Evolutionary conservation across 2,797 vertebrate genomes (phyloP), one percentile per base, ranked within the genome.

Genomic region (Sebastes hopkinsi): DNA sequence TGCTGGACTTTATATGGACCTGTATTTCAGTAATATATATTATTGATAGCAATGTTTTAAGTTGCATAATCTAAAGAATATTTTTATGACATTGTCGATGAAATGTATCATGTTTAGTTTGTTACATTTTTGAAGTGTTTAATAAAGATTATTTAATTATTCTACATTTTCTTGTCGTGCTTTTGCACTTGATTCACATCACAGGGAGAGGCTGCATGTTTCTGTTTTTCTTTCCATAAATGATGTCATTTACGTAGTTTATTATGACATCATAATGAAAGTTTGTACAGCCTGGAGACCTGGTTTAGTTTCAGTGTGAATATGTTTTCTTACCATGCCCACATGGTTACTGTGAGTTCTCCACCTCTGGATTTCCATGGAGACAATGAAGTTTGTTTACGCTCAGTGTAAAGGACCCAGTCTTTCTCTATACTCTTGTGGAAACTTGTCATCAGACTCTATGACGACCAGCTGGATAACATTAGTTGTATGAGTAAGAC

Each of bases 81-180:
- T 30, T 16, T 18, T 59, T 60, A 80, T 60, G 4, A 16, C 2
- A 27, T 34, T 32, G 2, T 38, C 0, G 0, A 71, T 71, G 13
- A 38, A 59, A 18, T 27, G 2, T 58, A 29, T 67, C 3, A 16
- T 59, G 2, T 29, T 50, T 20, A 60, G 12, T 80, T 36, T 20
- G 4, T 46, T 30, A 1, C 20, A 75, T 60, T 82, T 59, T 1
- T 10, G n/a, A n/a, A n/a, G n/a, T n/a, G n/a, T n/a, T n/a, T n/a
- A 88, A 86, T 90, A 88, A 88, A 91, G 2, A 69, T 52, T 2
- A 32, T 80, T 79, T 85, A 82, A 86, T 68, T 68, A 54, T 79
- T 80, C 18, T 60, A 23, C 8, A 32, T 8, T 78, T 68, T 30
- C 5, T 42, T 38, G 9, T 68, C 25, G 34, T 70, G 20, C 14